These are phyloP conservation scores for Cataglyphis albicans DNA, from an alignment of 2,888 invertebrate genomes.

Conservation along the genomic window DNA sequence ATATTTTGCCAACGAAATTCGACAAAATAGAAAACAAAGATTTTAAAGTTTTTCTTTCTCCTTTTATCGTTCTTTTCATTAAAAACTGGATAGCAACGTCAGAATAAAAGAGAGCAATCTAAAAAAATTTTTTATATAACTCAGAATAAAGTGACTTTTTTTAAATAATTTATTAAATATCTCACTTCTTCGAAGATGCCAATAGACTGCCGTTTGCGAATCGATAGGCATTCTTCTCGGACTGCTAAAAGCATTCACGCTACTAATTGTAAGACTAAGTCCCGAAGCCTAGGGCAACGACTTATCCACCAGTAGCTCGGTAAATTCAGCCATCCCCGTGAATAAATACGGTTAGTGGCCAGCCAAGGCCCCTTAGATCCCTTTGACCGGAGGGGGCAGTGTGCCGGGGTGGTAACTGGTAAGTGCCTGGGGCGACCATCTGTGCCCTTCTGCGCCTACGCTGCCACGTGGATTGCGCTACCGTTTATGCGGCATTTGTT, in stretches of 20 bases:
- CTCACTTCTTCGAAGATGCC: neutral
- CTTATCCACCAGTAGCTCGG: constrained; percentile 77
- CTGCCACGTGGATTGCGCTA: constrained; percentile 84
- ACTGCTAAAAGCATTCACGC: constrained; percentile 52
- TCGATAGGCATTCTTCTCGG: neutral
- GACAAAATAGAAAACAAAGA: neutral
- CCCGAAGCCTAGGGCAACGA: constrained; percentile 66
- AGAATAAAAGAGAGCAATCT: neutral
- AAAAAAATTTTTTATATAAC: neutral
- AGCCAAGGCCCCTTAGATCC: constrained; percentile 82
- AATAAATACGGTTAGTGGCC: constrained; percentile 85
- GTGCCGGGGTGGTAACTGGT: constrained; percentile 82
- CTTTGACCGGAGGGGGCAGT: constrained; percentile 81
- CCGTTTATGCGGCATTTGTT: constrained; percentile 85
- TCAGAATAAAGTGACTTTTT: neutral
- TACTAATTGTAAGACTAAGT: constrained; percentile 52
- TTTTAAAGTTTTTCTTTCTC: neutral
- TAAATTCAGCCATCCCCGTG: constrained; percentile 83
- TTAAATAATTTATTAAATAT: neutral
- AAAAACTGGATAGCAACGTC: neutral
- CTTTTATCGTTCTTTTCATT: neutral
- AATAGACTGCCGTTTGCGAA: neutral
- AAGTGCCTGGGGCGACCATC: constrained; percentile 86
- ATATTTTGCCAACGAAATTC: neutral
- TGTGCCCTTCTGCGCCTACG: constrained; percentile 83